These are phyloP conservation scores for Aricia artaxerxes DNA, from an alignment of 2,888 invertebrate species.

Conservation along the genomic window DNA sequence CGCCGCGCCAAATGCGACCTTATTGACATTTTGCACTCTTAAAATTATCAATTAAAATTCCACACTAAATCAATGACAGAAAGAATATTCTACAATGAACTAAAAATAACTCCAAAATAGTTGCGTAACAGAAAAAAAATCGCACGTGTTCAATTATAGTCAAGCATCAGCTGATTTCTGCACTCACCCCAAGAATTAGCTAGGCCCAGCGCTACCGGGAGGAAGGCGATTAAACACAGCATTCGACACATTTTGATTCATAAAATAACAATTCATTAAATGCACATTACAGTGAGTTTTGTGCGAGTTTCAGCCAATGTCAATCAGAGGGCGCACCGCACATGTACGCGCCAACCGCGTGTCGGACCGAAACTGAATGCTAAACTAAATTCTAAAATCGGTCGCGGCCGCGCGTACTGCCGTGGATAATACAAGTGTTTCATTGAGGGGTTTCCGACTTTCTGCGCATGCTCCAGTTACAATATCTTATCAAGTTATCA, in stretches of 20 bases:
- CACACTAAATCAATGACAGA: slow-evolving; percentile 26
- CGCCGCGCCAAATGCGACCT: slow-evolving; percentile 72
- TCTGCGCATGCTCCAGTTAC: slow-evolving; percentile 55
- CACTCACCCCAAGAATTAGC: slow-evolving; percentile 72
- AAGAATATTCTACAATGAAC: slow-evolving; percentile 32
- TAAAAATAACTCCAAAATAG: slow-evolving; percentile 42
- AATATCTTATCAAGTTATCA: slow-evolving; percentile 52
- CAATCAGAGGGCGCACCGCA: slow-evolving; percentile 52
- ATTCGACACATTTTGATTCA: slow-evolving; percentile 72
- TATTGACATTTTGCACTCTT: slow-evolving; percentile 57
- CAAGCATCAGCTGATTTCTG: slow-evolving; percentile 66
- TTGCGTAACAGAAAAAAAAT: slow-evolving; percentile 68
- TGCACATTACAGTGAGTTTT: slow-evolving; percentile 61
- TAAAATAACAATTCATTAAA: slow-evolving; percentile 59
- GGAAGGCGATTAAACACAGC: slow-evolving; percentile 59
- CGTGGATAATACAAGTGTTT: slow-evolving; percentile 38
- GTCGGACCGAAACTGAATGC: slow-evolving; percentile 64
- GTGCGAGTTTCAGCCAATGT: slow-evolving; percentile 66
- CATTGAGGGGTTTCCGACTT: slow-evolving; percentile 58
- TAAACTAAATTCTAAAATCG: slow-evolving; percentile 40
- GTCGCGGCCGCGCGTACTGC: slow-evolving; percentile 44
- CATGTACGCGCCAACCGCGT: slow-evolving; percentile 55
- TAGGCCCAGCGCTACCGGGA: slow-evolving; percentile 55
- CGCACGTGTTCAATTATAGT: slow-evolving; percentile 61
- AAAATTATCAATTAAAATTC: slow-evolving; percentile 37